phyloP scores from a whole-genome alignment of 2,113 vertebrate species.

The Notothenia rossii region DNA sequence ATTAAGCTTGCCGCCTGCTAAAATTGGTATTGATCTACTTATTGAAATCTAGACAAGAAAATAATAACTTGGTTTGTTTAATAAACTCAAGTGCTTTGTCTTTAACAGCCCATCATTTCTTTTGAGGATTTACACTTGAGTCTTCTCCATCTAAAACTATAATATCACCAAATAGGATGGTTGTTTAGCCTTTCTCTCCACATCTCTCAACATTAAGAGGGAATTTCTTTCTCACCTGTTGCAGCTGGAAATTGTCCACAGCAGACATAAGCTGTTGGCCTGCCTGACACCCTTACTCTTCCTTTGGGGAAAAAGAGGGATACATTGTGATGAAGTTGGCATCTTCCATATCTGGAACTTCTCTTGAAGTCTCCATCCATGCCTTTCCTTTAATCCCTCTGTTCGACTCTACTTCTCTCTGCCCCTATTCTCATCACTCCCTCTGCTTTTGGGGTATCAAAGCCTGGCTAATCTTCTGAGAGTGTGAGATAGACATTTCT shows the following conservation, averaged over 20 bases:
- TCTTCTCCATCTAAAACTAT: neutral
- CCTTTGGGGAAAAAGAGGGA: constrained; percentile 34
- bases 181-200: neutral
- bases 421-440: neutral
- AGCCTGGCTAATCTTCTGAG: constrained; percentile 27
- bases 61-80: no score
- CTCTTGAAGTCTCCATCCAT: constrained; percentile 46
- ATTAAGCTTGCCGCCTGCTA: no score
- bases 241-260: constrained; percentile 31
- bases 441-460: constrained; percentile 10
- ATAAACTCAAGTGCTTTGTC: neutral
- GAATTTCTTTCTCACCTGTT: constrained; percentile 20
- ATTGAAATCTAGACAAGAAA: no score
- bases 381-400: constrained; percentile 13
- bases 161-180: neutral
- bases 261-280: constrained; percentile 11
- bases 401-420: neutral
- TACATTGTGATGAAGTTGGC: constrained; percentile 41
- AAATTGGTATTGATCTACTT: no score
- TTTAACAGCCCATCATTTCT: neutral
- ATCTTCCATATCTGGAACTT: constrained; percentile 19
- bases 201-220: constrained; percentile 9
- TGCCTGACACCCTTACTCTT: constrained; percentile 11
- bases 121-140: neutral
- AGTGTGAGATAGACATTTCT: constrained; percentile 4